Conservation (phyloP, 2,797 vertebrate genomes). For the Lemur catta region DNA sequence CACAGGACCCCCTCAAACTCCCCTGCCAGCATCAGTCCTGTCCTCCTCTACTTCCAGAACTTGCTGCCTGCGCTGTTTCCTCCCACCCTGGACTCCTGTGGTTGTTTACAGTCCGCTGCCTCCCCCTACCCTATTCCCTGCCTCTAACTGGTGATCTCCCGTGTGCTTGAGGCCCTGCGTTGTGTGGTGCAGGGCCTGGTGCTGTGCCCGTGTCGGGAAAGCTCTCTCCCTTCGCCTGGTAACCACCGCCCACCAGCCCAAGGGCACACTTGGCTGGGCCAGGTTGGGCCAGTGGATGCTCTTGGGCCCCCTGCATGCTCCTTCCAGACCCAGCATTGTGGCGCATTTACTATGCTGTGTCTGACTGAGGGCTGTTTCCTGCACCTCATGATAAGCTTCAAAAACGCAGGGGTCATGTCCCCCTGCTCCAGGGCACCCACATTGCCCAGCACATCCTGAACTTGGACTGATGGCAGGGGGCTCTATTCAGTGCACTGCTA, state of each 20-base stretch:
- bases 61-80: background rate
- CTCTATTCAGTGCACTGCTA: background rate
- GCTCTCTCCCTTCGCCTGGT: background rate
- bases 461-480: background rate
- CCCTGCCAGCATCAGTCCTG: background rate
- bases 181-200: fast-evolving
- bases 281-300: background rate
- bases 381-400: background rate
- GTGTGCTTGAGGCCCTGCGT: fast-evolving
- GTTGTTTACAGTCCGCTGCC: background rate
- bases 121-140: background rate
- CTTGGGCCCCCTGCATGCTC: background rate
- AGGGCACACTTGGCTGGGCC: background rate
- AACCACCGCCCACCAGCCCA: background rate
- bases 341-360: background rate
- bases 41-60: background rate
- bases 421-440: background rate
- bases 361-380: background rate
- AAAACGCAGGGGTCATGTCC: background rate
- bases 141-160: background rate
- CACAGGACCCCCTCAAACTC: background rate
- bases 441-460: background rate
- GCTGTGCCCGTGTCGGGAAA: background rate
- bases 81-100: background rate
- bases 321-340: background rate